Percentiles rank a stretch among this genome's conserved stretches.
These are phyloP conservation scores for Sylvia atricapilla DNA, from an alignment of 2,113 vertebrate species.

Conservation along the genomic window DNA sequence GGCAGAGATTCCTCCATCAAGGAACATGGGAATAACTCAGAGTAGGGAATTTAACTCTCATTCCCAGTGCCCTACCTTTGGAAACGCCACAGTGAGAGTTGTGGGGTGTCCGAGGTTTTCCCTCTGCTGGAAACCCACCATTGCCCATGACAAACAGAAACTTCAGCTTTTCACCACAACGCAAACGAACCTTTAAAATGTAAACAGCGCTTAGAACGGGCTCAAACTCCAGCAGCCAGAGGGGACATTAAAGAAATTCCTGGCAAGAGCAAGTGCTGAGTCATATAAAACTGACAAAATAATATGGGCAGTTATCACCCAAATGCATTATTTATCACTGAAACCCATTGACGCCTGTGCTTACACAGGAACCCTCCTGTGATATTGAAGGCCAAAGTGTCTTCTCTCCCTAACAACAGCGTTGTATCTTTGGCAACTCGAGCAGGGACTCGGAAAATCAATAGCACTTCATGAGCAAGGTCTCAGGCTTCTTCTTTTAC, in stretches of 20 bases:
- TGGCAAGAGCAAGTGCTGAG: conserved; percentile 68
- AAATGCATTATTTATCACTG: conserved; percentile 78
- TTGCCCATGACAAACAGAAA: conserved; percentile 29
- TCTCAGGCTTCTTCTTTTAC: conserved; percentile 81
- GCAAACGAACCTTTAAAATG: neutral
- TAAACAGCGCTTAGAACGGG: neutral
- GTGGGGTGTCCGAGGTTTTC: neutral
- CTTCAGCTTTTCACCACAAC: neutral
- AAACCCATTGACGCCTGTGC: conserved; percentile 69
- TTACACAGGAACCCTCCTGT: conserved; percentile 78
- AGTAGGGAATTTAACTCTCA: neutral
- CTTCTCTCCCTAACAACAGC: conserved; percentile 75
- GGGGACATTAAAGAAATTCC: conserved; percentile 43
- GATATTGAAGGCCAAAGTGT: conserved; percentile 79
- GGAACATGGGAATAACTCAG: neutral
- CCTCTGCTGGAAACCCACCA: conserved; percentile 26
- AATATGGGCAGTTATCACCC: conserved; percentile 75
- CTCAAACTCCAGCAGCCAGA: neutral
- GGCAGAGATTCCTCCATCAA: neutral
- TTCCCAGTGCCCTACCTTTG: neutral
- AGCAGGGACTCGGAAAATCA: conserved; percentile 81
- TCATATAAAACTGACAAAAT: conserved; percentile 75
- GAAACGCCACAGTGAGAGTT: neutral
- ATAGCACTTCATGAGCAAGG: conserved; percentile 83
- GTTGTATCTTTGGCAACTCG: conserved; percentile 81